phyloP scores from a whole-genome alignment of 1,140 invertebrate species.

The Scaptomyza montana region DNA sequence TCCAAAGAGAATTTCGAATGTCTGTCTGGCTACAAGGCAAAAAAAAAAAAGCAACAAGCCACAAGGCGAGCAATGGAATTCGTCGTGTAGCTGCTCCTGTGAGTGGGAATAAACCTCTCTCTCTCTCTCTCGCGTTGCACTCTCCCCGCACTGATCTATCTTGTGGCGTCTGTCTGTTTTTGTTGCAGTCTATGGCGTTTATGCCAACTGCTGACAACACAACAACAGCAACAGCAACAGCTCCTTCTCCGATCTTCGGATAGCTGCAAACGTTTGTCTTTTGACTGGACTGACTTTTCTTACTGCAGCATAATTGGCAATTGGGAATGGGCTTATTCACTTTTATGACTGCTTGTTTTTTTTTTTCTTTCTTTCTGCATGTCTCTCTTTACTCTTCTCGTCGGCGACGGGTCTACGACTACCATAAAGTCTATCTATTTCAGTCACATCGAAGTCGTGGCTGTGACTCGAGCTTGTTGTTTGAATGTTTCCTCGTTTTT shows the following conservation, averaged over 20 bases:
- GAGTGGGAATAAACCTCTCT: slow-evolving; percentile 11
- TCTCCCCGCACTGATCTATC: slow-evolving; percentile 3
- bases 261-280: slow-evolving; percentile 72
- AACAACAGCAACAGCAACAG: slow-evolving; percentile 19
- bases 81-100: slow-evolving; percentile 60
- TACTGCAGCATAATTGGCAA: slow-evolving; percentile 74
- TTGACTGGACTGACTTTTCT: slow-evolving; percentile 11
- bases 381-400: slow-evolving; percentile 13
- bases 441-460: slow-evolving; percentile 78
- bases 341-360: slow-evolving; percentile 65
- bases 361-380: background rate
- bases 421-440: slow-evolving; percentile 60
- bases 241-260: slow-evolving; percentile 61
- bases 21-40: slow-evolving; percentile 17
- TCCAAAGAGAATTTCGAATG: slow-evolving; percentile 29
- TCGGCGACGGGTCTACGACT: no score
- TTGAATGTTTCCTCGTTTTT: slow-evolving; percentile 45
- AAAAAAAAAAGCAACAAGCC: slow-evolving; percentile 13
- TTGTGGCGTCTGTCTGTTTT: slow-evolving; percentile 49
- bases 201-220: slow-evolving; percentile 64
- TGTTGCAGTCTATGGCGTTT: slow-evolving; percentile 44
- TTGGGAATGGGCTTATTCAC: slow-evolving; percentile 68
- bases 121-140: no score
- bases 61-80: slow-evolving; percentile 64
- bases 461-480: slow-evolving; percentile 44